Conservation (phyloP, 2,797 vertebrate genomes). For the Thripadectes ignobilis region DNA sequence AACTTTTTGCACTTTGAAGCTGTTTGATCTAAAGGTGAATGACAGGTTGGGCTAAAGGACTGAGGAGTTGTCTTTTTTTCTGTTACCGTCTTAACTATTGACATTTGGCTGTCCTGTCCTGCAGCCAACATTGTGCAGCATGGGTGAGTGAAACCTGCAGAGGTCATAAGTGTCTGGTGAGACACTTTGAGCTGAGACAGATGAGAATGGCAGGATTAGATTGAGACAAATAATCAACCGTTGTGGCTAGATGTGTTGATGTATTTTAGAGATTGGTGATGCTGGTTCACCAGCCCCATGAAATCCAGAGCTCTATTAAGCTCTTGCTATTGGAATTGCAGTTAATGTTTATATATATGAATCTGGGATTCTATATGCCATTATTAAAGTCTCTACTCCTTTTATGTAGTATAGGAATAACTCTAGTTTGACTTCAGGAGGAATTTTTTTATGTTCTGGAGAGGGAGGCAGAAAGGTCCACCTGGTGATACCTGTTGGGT, state of each 20-base stretch:
- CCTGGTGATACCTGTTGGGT: not conserved
- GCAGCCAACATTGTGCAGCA: not conserved
- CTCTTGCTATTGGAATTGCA: not conserved
- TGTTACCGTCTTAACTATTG: not conserved
- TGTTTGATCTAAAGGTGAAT: not conserved
- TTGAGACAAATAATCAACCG: not conserved
- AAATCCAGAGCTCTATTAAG: not conserved
- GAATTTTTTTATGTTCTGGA: not conserved
- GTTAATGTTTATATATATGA: not conserved
- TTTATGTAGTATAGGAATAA: not conserved
- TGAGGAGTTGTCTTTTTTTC: not conserved
- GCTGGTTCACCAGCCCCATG: not conserved
- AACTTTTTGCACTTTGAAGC: not conserved
- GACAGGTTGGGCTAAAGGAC: not conserved
- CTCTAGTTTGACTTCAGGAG: not conserved
- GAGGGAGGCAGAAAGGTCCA: not conserved
- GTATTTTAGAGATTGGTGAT: not conserved
- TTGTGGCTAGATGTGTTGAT: not conserved
- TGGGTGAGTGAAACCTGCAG: not conserved
- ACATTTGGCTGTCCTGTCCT: not conserved
- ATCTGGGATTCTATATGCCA: not conserved
- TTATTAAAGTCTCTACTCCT: not conserved
- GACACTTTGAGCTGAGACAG: not conserved
- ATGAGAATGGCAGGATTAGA: not conserved
- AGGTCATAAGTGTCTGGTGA: not conserved